phyloP scores from a whole-genome alignment of 92 coral and sea anemone genomes.

The Pocillopora meandrina region DNA sequence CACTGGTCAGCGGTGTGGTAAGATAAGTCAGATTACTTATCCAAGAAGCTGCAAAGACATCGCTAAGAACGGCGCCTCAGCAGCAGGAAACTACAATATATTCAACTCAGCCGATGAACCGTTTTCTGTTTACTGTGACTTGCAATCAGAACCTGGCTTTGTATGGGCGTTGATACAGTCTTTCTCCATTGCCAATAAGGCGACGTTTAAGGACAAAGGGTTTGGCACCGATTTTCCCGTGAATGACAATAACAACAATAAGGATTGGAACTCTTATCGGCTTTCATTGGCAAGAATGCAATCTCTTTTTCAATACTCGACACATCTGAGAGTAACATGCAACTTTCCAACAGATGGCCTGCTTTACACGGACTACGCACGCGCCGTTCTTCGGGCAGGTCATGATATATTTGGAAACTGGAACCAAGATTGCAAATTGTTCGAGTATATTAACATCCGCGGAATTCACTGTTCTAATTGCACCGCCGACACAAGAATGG shows the following conservation, averaged over 20 bases:
- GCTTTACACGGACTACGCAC: slow-evolving; percentile 25
- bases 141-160: neutral
- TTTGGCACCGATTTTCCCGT: neutral
- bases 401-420: neutral
- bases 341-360: slow-evolving; percentile 3
- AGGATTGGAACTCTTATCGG: slow-evolving; percentile 5
- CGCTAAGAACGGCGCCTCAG: slow-evolving; percentile 2
- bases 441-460: slow-evolving; percentile 28
- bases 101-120: neutral
- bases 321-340: too few species aligned
- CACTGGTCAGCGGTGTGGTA: slow-evolving; percentile 29
- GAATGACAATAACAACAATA: neutral
- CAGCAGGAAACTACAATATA: slow-evolving; percentile 6
- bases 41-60: slow-evolving; percentile 26
- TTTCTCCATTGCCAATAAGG: slow-evolving; percentile 19
- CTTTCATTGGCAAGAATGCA: slow-evolving; percentile 31
- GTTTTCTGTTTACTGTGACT: slow-evolving; percentile 47
- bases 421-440: neutral
- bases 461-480: slow-evolving; percentile 12
- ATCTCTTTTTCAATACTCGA: slow-evolving; percentile 9
- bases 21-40: neutral
- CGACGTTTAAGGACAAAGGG: neutral
- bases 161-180: slow-evolving; percentile 41
- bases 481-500: slow-evolving; percentile 10
- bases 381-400: slow-evolving; percentile 2